A percentile compares a stretch with the other conserved stretches of the same genome.
phyloP scores from a whole-genome alignment of 1,140 invertebrate genomes.

The Diorhabda carinulata region DNA sequence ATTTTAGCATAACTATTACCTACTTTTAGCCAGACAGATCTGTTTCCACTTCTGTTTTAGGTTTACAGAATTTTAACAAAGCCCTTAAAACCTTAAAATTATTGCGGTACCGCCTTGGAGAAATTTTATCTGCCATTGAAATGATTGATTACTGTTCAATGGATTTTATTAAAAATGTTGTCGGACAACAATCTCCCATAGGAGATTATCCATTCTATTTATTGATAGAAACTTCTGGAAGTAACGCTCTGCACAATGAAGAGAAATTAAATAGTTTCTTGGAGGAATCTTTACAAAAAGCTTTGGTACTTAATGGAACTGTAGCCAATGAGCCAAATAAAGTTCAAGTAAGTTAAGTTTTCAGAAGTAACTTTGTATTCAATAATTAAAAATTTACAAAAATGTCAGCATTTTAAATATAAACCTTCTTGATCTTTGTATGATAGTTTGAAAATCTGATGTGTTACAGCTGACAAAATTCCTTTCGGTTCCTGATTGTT shows the following conservation, averaged over 20 bases:
- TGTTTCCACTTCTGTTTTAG: constrained; percentile 47
- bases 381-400: not conserved
- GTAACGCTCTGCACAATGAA: constrained; percentile 74
- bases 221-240: constrained; percentile 86
- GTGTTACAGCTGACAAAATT: not conserved
- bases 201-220: constrained; percentile 79
- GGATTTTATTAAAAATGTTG: constrained; percentile 57
- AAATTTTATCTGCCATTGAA: constrained; percentile 92
- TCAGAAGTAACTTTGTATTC: not conserved
- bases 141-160: constrained; percentile 76
- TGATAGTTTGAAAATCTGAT: not conserved
- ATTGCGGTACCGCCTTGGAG: constrained; percentile 71
- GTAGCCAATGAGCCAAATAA: constrained; percentile 72
- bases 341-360: constrained; percentile 47
- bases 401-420: not conserved
- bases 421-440: not conserved
- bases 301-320: constrained; percentile 77
- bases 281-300: constrained; percentile 64
- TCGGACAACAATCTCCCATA: constrained; percentile 58
- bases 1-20: no score
- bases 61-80: constrained; percentile 68
- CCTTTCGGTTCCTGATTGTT: not conserved
- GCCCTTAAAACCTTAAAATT: constrained; percentile 71
- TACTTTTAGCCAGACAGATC: not conserved
- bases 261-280: constrained; percentile 82